These are phyloP conservation scores for Pseudomyrmex cubaensis DNA, from an alignment of 1,140 invertebrate genomes.

Conservation along the genomic window DNA sequence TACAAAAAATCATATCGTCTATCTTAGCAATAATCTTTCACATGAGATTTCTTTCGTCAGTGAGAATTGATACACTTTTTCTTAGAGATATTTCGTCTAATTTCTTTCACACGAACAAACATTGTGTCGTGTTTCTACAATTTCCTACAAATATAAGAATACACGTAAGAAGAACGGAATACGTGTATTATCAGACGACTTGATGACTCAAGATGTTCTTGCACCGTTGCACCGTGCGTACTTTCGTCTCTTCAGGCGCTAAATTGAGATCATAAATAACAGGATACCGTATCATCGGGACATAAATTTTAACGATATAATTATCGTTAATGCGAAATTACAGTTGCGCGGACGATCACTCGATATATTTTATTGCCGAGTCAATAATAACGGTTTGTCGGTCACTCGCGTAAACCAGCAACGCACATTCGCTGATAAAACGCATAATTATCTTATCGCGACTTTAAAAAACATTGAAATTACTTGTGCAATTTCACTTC, in stretches of 20 bases:
- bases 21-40: neutral
- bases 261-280: constrained; percentile 55
- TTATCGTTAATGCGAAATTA: constrained; percentile 55
- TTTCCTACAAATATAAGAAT: constrained; percentile 7
- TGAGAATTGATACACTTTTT: neutral
- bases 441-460: neutral
- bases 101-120: neutral
- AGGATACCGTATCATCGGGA: constrained; percentile 27
- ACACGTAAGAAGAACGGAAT: neutral
- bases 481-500: neutral
- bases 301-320: constrained; percentile 58
- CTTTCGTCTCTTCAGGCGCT: constrained; percentile 6
- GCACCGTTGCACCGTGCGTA: neutral
- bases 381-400: constrained; percentile 40
- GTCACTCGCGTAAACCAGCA: constrained; percentile 41
- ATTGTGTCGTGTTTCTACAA: neutral
- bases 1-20: constrained; percentile 25
- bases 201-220: constrained; percentile 10
- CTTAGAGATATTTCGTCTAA: neutral
- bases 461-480: constrained; percentile 37
- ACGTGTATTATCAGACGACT: neutral
- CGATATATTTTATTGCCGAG: constrained; percentile 42
- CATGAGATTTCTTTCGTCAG: constrained; percentile 28
- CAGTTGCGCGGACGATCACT: constrained; percentile 4
- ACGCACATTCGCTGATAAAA: constrained; percentile 21